These are phyloP conservation scores for Lepisosteus osseus DNA, from an alignment of 2,113 vertebrate genomes.

Conservation along the genomic window DNA sequence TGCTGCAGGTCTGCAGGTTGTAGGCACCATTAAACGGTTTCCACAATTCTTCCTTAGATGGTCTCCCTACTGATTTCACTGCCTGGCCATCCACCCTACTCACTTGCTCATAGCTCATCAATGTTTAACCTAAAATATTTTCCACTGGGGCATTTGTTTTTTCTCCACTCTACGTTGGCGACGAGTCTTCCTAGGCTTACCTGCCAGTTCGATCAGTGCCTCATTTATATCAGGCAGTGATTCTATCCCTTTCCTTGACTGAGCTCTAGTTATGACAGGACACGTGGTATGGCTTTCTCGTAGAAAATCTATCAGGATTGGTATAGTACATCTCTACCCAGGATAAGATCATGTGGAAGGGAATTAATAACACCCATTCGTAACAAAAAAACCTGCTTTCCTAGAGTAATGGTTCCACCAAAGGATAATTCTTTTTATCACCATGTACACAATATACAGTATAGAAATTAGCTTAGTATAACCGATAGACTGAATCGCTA, in stretches of 20 bases:
- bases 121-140: not conserved
- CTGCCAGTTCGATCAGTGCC: conserved; percentile 9
- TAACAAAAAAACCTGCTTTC: conserved; percentile 1
- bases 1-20: not conserved
- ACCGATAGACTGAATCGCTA: not conserved
- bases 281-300: conserved; percentile 1
- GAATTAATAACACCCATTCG: conserved; percentile 10
- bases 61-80: not conserved
- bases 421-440: not conserved
- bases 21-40: not conserved
- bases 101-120: not conserved
- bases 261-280: conserved; percentile 9
- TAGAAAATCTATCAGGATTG: not conserved
- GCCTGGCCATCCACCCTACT: conserved; percentile 7
- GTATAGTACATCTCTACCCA: conserved; percentile 8
- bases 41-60: not conserved
- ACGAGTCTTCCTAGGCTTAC: conserved; percentile 6
- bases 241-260: conserved; percentile 5
- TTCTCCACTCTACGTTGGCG: not conserved
- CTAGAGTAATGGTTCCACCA: not conserved
- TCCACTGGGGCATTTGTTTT: not conserved
- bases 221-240: conserved; percentile 16
- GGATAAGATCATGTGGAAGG: conserved; percentile 13
- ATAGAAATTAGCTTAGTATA: not conserved
- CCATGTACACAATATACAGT: conserved; percentile 12